Evolutionary conservation across 2,797 vertebrate genomes (phyloP), one percentile per base, ranked within the genome.

Genomic region (Trichosurus vulpecula): DNA sequence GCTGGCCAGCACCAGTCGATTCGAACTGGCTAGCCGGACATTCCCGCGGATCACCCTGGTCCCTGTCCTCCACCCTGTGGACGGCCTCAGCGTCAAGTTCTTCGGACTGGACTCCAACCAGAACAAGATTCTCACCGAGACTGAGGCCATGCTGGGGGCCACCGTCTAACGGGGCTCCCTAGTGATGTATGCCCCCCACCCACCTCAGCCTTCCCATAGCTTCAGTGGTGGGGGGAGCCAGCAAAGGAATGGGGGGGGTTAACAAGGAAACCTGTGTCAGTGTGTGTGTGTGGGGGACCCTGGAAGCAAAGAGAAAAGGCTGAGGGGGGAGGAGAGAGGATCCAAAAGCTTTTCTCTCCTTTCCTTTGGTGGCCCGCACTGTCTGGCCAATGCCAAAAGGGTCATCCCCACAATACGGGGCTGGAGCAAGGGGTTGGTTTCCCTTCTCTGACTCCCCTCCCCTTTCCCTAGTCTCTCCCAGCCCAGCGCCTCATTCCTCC

Each of bases 21-120:
- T 99, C 0, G 99, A 99, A 98, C 98, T 99, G 54, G 99, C 99
- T 97, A 99, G 99, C 74, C 99, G 99, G 98, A 99, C 99, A 98
- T 99, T 99, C 98, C 99, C 99, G 12, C 99, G 98, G 16, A 98
- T 99, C 98, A 98, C 99, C 95, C 99, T 99, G 4, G 99, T 99
- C 96, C 99, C 99, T 0, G 99, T 99, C 95, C 98, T 99, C 97
- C 99, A 99, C 98, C 99, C 99, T 0, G 99, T 99, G 0, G 99
- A 99, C 0, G 99, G 99, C 97, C 99, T 99, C 55, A 99, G 99
- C 94, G 99, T 99, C 97, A 99, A 99, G 97, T 99, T 99, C 98
- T 99, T 99, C 1, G 99, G 99, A 98, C 98, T 99, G 97, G 99
- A 99, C 99, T 99, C 99, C 97, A 99, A 99, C 98, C 99, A 99